These are phyloP conservation scores for Halocaridina rubra DNA, from an alignment of 2,888 invertebrate genomes.

Conservation along the genomic window DNA sequence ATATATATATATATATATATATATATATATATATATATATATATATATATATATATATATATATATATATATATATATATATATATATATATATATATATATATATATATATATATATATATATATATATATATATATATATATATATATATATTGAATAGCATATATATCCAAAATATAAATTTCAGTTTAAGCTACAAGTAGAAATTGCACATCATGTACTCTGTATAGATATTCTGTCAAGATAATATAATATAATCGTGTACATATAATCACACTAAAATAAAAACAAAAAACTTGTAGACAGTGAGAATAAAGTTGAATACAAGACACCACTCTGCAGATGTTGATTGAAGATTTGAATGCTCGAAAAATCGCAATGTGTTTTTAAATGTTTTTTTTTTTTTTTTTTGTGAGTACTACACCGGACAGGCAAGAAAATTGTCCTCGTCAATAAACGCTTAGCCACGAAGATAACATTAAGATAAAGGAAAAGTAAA, in stretches of 20 bases:
- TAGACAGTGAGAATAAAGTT: background rate
- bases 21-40: conserved; percentile 27
- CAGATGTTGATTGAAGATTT: too few species aligned
- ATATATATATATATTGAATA: too few species aligned
- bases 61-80: background rate
- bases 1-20: conserved; percentile 6
- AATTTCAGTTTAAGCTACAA: background rate
- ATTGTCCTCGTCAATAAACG: too few species aligned
- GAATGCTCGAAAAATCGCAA: too few species aligned
- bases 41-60: conserved; percentile 12
- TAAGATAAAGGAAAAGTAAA: too few species aligned
- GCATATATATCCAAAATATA: background rate
- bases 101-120: background rate
- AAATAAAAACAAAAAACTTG: background rate
- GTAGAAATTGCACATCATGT: too few species aligned
- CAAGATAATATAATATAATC: background rate
- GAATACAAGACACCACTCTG: too few species aligned
- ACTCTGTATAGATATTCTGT: background rate
- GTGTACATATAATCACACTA: background rate
- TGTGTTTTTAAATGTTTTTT: too few species aligned
- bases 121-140: background rate
- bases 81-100: background rate
- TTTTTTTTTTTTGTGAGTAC: too few species aligned
- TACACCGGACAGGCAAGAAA: too few species aligned
- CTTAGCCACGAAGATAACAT: too few species aligned